These are phyloP conservation scores for Rhogogaster chlorosoma DNA, from an alignment of 2,888 invertebrate genomes.

Conservation along the genomic window DNA sequence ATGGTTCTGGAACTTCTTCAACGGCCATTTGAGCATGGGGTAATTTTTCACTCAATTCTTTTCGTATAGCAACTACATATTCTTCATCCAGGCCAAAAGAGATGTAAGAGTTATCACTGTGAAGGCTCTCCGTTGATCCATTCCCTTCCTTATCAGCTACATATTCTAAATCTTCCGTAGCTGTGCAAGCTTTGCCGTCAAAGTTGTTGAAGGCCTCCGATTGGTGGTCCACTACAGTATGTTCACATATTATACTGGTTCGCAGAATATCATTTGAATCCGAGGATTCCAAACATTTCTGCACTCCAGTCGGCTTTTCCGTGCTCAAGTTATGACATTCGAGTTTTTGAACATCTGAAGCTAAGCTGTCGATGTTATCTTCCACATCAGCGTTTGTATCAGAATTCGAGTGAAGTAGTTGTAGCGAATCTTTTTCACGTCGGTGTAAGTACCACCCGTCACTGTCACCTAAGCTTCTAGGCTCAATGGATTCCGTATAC, in stretches of 20 bases:
- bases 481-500: not conserved
- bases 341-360: conserved; percentile 7
- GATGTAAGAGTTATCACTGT: conserved; percentile 80
- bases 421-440: conserved; percentile 61
- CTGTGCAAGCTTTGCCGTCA: too few relatives aligned
- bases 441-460: conserved; percentile 78
- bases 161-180: not conserved
- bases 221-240: not conserved
- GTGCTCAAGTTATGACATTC: not conserved
- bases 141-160: conserved; percentile 68
- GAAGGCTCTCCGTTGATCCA: conserved; percentile 79
- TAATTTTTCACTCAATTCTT: conserved; percentile 85
- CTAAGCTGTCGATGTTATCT: conserved; percentile 4
- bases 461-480: conserved; percentile 66
- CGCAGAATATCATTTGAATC: not conserved
- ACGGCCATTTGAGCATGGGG: conserved; percentile 83
- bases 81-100: conserved; percentile 84
- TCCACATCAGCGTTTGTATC: conserved; percentile 11
- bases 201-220: not conserved
- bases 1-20: conserved; percentile 70
- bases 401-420: conserved; percentile 1
- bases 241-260: not conserved
- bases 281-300: not conserved
- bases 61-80: conserved; percentile 85
- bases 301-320: not conserved